A percentile compares a stretch with the other conserved stretches of the same genome.
phyloP scores from a whole-genome alignment of 2,113 vertebrate genomes.

The Irena cyanogastra region DNA sequence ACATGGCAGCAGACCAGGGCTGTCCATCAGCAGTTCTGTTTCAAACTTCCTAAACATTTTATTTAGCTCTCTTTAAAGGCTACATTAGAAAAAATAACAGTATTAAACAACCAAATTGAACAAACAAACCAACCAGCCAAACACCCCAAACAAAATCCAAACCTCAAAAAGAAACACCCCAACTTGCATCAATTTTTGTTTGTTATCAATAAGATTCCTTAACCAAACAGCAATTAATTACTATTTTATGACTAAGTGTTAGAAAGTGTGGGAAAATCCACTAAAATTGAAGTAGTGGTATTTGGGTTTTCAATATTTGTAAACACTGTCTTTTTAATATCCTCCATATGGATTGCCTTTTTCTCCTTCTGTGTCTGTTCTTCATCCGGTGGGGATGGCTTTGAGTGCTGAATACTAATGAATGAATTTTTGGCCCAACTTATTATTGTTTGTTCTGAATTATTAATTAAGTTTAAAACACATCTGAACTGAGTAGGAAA shows the following conservation, averaged over 20 bases:
- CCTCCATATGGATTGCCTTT: background rate
- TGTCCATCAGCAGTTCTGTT: background rate
- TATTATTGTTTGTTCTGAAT: background rate
- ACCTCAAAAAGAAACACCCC: background rate
- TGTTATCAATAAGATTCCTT: background rate
- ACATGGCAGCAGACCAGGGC: background rate
- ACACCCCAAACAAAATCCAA: background rate
- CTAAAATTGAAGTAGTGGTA: background rate
- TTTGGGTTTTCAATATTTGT: background rate
- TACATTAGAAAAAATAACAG: background rate
- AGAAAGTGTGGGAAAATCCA: background rate
- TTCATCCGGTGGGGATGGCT: background rate
- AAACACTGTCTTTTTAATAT: background rate
- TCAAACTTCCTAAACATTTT: background rate
- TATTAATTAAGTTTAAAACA: background rate
- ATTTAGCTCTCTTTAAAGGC: background rate
- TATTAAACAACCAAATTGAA: background rate
- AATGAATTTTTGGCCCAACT: background rate
- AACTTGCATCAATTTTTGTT: background rate
- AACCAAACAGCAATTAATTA: background rate
- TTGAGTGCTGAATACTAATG: background rate
- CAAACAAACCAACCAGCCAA: background rate
- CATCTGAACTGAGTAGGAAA: background rate
- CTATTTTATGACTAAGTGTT: background rate
- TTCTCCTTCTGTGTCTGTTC: background rate